Percentiles rank a stretch among this genome's conserved stretches.
Conservation (phyloP, 2,797 vertebrate species). For the Danio albolineatus region DNA sequence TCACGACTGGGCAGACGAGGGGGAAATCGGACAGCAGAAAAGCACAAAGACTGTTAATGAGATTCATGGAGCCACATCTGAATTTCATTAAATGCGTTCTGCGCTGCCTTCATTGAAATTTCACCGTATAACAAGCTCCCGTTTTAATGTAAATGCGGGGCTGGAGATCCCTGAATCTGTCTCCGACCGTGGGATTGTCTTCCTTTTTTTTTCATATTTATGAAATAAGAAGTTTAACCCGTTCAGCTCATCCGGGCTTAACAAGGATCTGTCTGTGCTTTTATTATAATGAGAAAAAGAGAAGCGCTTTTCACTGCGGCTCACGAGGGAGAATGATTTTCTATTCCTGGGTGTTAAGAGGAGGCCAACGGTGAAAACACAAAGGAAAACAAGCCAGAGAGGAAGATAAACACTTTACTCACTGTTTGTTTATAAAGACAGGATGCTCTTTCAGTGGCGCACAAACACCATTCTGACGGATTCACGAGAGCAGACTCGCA, state of each 20-base stretch:
- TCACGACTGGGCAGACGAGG: slow-evolving; percentile 80
- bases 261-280: slow-evolving; percentile 70
- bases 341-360: slow-evolving; percentile 75
- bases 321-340: slow-evolving; percentile 75
- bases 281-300: slow-evolving; percentile 68
- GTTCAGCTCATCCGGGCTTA: slow-evolving; percentile 71
- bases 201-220: slow-evolving; percentile 78
- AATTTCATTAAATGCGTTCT: slow-evolving; percentile 88
- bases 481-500: slow-evolving; percentile 8
- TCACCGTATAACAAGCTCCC: slow-evolving; percentile 83
- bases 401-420: slow-evolving; percentile 72
- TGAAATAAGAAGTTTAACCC: slow-evolving; percentile 83
- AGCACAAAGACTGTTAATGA: slow-evolving; percentile 86
- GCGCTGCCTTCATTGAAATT: slow-evolving; percentile 84
- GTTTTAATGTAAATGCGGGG: slow-evolving; percentile 82
- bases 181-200: slow-evolving; percentile 78
- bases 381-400: slow-evolving; percentile 74
- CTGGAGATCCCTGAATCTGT: slow-evolving; percentile 72
- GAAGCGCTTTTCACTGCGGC: slow-evolving; percentile 68
- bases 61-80: slow-evolving; percentile 84
- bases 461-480: slow-evolving; percentile 18
- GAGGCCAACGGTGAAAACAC: slow-evolving; percentile 71
- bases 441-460: slow-evolving; percentile 41
- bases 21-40: slow-evolving; percentile 70
- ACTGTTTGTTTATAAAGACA: slow-evolving; percentile 57